Conservation (phyloP, 2,797 vertebrate genomes). For the Threskiornis aethiopicus region DNA sequence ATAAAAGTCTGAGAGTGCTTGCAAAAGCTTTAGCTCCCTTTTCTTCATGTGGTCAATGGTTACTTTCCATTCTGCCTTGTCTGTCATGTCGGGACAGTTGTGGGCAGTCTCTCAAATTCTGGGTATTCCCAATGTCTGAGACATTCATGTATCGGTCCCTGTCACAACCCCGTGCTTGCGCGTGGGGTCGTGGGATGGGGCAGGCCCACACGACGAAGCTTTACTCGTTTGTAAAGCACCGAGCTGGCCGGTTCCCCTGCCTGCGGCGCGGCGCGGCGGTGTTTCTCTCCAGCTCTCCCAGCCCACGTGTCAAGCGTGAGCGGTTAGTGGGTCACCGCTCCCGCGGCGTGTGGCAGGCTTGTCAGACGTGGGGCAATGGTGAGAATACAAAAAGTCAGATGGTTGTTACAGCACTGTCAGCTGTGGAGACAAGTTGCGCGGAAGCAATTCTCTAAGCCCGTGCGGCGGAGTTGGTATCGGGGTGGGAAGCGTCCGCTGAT, state of each 20-base stretch:
- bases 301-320: background rate
- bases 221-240: background rate
- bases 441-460: background rate
- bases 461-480: background rate
- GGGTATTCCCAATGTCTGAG: background rate
- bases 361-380: fast-evolving
- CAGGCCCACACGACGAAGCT: background rate
- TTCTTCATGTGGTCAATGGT: background rate
- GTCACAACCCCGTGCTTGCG: background rate
- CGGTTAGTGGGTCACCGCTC: background rate
- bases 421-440: background rate
- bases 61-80: background rate
- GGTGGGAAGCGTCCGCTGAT: background rate
- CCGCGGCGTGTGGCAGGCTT: background rate
- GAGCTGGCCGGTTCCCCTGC: background rate
- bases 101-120: background rate
- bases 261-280: fast-evolving
- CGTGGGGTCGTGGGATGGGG: fast-evolving
- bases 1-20: background rate
- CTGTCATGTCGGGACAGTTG: fast-evolving
- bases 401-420: background rate
- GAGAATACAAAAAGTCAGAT: background rate
- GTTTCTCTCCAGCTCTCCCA: background rate
- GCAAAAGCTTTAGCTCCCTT: background rate
- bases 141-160: background rate